Conservation (phyloP, 2,888 invertebrate genomes). For the Trachelus stipa region DNA sequence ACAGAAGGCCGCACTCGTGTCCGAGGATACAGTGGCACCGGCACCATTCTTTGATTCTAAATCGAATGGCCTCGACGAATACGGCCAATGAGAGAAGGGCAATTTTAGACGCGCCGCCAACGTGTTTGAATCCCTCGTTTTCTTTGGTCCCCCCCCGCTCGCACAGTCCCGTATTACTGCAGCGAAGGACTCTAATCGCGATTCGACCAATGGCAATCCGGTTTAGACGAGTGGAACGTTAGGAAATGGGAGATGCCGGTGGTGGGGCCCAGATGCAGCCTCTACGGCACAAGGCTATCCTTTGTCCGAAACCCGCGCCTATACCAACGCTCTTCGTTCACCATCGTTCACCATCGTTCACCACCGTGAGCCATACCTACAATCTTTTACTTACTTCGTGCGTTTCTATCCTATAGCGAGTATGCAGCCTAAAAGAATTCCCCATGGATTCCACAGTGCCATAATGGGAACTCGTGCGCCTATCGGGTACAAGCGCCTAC, state of each 20-base stretch:
- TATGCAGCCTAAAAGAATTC: not conserved
- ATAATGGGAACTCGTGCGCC: not conserved
- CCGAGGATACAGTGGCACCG: conserved; percentile 33
- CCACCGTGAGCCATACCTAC: not conserved
- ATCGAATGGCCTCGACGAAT: conserved; percentile 59
- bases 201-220: conserved; percentile 51
- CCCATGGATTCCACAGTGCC: not conserved
- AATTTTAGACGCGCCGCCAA: conserved; percentile 48
- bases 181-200: conserved; percentile 31
- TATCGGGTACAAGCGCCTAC: not conserved
- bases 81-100: conserved; percentile 53
- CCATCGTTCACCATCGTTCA: not conserved
- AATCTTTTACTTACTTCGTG: not conserved
- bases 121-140: conserved; percentile 31
- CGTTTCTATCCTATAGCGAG: not conserved
- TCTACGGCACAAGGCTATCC: conserved; percentile 59
- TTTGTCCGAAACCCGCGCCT: conserved; percentile 62
- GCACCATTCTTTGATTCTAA: conserved; percentile 60
- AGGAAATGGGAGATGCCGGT: conserved; percentile 15
- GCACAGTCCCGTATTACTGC: conserved; percentile 1
- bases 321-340: not conserved
- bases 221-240: conserved; percentile 43
- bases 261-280: conserved; percentile 5
- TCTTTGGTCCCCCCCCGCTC: conserved; percentile 14
- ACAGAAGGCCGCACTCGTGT: not conserved